A percentile compares a stretch with the other conserved stretches of the same genome.
Conservation (phyloP, 2,113 vertebrate genomes). For the Psilopogon haemacephalus region DNA sequence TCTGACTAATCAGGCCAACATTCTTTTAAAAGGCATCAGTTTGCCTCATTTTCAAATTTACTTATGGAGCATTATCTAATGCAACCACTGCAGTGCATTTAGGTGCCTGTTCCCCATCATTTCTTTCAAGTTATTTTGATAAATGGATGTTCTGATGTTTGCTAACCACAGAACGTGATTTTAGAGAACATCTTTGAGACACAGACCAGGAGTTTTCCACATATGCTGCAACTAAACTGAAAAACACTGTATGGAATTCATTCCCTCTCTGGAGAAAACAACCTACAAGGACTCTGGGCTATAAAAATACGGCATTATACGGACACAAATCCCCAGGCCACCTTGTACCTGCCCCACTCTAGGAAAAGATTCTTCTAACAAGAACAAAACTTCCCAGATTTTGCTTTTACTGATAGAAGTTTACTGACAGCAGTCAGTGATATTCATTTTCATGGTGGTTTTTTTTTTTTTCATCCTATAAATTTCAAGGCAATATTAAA, state of each 20-base stretch:
- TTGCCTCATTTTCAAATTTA: conserved; percentile 4
- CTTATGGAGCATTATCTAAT: not conserved
- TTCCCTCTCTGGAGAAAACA: not conserved
- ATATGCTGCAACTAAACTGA: not conserved
- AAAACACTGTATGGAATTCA: not conserved
- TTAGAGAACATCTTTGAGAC: conserved; percentile 11
- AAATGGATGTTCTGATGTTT: not conserved
- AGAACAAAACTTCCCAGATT: not conserved
- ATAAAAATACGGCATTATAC: not conserved
- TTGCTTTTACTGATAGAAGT: not conserved
- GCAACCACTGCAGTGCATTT: not conserved
- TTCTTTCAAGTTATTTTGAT: conserved; percentile 24
- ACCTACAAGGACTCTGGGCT: not conserved
- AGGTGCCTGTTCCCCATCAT: not conserved
- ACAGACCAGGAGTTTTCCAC: not conserved
- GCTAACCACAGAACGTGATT: not conserved
- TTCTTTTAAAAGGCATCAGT: not conserved
- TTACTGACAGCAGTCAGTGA: not conserved
- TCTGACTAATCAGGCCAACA: not conserved
- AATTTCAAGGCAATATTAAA: not conserved
- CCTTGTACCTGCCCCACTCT: not conserved
- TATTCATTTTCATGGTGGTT: not conserved
- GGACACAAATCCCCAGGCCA: not conserved
- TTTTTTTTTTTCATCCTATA: not conserved
- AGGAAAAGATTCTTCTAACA: not conserved